Evolutionary conservation across 2,113 vertebrate genomes (phyloP), one percentile per base, ranked within the genome.

Genomic region (Nanger granti): DNA sequence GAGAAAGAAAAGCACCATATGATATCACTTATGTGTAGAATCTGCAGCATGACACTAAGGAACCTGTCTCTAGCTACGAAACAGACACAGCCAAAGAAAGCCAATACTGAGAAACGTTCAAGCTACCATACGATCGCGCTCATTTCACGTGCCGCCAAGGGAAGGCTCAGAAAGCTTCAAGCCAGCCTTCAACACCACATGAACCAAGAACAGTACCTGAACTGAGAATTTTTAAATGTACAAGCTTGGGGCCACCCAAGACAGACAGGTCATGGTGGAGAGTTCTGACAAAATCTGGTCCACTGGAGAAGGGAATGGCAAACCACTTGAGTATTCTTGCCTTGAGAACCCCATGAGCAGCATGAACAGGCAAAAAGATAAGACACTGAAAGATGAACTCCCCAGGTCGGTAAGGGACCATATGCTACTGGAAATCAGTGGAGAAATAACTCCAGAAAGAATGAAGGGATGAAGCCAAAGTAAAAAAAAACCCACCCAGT

Each of bases 61-160:
- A 20, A 52, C 29, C 80, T 83, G 12, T 82, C 79, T 52, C 79
- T 52, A 34, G 18, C 17, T 22, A 22, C 2, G 3, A 52, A 52
- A 52, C 47, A 34, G 47, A 22, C 18, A 52, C 9, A 52, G 13
- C 24, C 73, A 44, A 26, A 79, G 37, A 44, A 24, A 79, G 37
- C 24, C 73, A 44, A 44, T 3, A 41, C 24, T 11, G 1, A 44
- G 37, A 1, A 79, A 28, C 3, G 1, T 0, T 44, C 24, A 79
- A 26, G 13, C 73, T 26, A 7, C 73, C 24, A 8, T 44, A 44
- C 24, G 7, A 7, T 7, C 24, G 1, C 0, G 0, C 6, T 26
- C 37, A 79, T 44, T 44, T 24, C 73, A 79, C 24, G 2, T 2
- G 22, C 24, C 12, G 44, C 37, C 41, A 44, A 44, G 37, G 73